Evolutionary conservation across 2,113 vertebrate species (phyloP).

Genomic region (Ancistrus triradiatus): DNA sequence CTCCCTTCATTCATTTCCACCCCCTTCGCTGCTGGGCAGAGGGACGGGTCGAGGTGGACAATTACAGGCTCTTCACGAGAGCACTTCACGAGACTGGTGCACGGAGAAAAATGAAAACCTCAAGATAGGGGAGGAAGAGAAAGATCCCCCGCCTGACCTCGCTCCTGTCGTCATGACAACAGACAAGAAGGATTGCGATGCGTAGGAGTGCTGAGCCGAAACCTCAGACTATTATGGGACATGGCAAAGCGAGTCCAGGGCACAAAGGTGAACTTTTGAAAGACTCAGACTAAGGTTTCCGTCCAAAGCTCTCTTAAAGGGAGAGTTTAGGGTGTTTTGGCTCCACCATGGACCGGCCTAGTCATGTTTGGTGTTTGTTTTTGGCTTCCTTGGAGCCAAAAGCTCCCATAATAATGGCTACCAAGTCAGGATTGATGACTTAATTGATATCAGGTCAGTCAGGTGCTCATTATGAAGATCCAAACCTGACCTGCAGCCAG

Average conservation of each 20-base stretch:
- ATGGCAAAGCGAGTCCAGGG: constrained; percentile 11
- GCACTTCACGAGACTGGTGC: background rate
- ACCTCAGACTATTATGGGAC: constrained; percentile 26
- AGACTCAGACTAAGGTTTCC: background rate
- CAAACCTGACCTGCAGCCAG: too few species aligned
- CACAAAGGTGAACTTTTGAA: background rate
- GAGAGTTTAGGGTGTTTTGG: too few species aligned
- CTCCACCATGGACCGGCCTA: too few species aligned
- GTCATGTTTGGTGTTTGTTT: too few species aligned
- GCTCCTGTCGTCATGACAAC: constrained; percentile 56
- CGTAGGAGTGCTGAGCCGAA: constrained; percentile 42
- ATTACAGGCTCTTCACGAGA: background rate
- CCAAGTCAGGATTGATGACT: too few species aligned
- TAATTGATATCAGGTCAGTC: too few species aligned
- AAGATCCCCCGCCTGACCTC: constrained; percentile 26
- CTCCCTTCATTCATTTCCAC: constrained; percentile 1
- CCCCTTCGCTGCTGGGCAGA: background rate
- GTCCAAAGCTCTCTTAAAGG: too few species aligned
- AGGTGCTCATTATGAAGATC: too few species aligned
- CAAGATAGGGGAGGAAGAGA: constrained; percentile 11
- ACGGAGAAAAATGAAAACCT: constrained; percentile 6
- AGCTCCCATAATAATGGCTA: too few species aligned
- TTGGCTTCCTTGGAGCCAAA: too few species aligned
- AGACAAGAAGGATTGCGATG: constrained; percentile 43
- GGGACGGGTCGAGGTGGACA: background rate